phyloP scores from a whole-genome alignment of 2,797 vertebrate species.

The Muscicapa comitata region DNA sequence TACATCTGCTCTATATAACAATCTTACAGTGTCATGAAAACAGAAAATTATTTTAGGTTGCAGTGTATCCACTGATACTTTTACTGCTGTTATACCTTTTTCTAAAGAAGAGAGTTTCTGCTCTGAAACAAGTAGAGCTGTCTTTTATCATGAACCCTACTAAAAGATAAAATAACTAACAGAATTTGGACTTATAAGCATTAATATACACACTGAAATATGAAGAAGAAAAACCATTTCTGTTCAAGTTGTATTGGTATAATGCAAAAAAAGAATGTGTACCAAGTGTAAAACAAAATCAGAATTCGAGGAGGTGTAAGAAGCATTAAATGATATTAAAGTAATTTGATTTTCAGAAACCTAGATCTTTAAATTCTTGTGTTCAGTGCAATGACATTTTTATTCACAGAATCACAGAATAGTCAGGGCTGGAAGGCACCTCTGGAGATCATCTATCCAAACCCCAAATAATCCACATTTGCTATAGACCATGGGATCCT shows the following conservation, averaged over 20 bases:
- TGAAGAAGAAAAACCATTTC: neutral
- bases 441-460: neutral
- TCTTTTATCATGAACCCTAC: neutral
- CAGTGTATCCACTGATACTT: neutral
- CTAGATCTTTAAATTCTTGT: conserved; percentile 17
- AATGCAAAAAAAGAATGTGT: neutral
- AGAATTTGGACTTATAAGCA: conserved; percentile 20
- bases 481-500: neutral
- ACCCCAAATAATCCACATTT: neutral
- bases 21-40: neutral
- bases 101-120: neutral
- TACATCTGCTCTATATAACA: neutral
- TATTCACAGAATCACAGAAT: neutral
- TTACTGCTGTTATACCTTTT: neutral
- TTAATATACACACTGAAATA: neutral
- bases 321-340: conserved; percentile 23
- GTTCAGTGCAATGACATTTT: neutral
- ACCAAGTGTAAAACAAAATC: conserved; percentile 17
- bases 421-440: neutral
- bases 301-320: neutral
- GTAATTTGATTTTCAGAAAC: conserved; percentile 6
- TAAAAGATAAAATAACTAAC: conserved; percentile 21
- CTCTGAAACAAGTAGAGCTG: neutral
- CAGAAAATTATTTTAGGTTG: neutral
- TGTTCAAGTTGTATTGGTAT: neutral